Evolutionary conservation across 2,888 invertebrate genomes (phyloP), one percentile per base, ranked within the genome.

Genomic region (Tanaodytes sp.): DNA sequence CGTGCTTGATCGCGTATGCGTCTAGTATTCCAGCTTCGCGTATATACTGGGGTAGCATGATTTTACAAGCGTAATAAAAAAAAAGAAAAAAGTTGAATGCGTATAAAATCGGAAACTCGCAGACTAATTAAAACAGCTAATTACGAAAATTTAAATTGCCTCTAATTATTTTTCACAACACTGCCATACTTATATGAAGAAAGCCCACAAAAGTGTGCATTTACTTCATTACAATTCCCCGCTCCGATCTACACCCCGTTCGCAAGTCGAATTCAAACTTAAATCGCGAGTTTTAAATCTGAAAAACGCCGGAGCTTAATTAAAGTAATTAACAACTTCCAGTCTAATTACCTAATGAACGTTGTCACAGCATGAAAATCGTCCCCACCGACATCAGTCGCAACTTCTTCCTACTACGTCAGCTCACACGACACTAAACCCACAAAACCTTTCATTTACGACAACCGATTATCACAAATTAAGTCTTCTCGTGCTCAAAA

Each of bases 291-390:
- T 33, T 19, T 8, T 40, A 37, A 52, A 46, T 46, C 55, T 37
- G 36, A 33, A 62, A 63, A 69, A 69, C 11, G 15, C 40, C 45
- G 55, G 27, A 36, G 54, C 54, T 64, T 64, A 69, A 69, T 69
- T 69, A 64, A 64, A 64, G 59, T 54, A 69, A 64, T 70, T 57
- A 64, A 64, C 55, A 43, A 65, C 64, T 64, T 69, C 55, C 64
- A 61, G 59, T 64, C 69, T 70, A 70, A 65, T 70, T 70, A 70
- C 70, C 70, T 64, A 70, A 62, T 52, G 65, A 70, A 65, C 52
- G 70, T 65, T 65, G 61, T 70, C 65, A 61, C 64, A 52, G 70
- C 65, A 46, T 20, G 37, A 30, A 65, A 70, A 46, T 65, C 40
- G 59, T 36, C 40, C 55, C 37, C 64, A 33, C 27, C 39, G 51